phyloP scores from a whole-genome alignment of 2,888 invertebrate species.

The Sthenelais limicola region DNA sequence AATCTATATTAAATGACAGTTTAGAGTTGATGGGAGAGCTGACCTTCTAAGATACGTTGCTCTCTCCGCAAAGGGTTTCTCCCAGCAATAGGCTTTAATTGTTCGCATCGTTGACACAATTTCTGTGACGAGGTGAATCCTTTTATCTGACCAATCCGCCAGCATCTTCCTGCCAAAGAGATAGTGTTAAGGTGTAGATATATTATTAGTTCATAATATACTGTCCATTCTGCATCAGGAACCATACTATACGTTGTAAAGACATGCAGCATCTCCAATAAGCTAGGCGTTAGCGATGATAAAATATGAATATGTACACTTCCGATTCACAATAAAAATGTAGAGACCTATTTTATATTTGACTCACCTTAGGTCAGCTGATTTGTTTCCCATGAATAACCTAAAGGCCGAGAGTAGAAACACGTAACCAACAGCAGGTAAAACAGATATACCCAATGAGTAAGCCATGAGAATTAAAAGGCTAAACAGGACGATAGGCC shows the following conservation, averaged over 20 bases:
- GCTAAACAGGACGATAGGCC: not conserved
- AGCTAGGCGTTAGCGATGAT: no score
- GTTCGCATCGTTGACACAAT: slow-evolving; percentile 12
- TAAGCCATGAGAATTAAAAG: not conserved
- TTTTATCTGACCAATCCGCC: slow-evolving; percentile 18
- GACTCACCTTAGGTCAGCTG: slow-evolving; percentile 1
- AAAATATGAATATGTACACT: no score
- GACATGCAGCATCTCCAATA: no score
- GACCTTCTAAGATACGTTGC: not conserved
- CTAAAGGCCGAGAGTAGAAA: slow-evolving; percentile 5
- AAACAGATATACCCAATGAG: not conserved
- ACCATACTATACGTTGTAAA: no score
- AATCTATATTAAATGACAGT: no score
- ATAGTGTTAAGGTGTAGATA: no score
- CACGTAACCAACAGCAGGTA: not conserved
- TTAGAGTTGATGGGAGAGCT: no score
- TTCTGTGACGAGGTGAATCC: slow-evolving; percentile 14
- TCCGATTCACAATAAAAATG: no score
- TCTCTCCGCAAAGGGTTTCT: not conserved
- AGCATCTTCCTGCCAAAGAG: not conserved
- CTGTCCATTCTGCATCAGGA: no score
- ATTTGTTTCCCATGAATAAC: not conserved
- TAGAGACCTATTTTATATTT: no score
- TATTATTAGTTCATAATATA: no score
- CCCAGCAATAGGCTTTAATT: slow-evolving; percentile 23